Evolutionary conservation across 2,888 invertebrate species (phyloP), one percentile per base, ranked within the genome.

Genomic region (Synanthedon andrenaeformis): DNA sequence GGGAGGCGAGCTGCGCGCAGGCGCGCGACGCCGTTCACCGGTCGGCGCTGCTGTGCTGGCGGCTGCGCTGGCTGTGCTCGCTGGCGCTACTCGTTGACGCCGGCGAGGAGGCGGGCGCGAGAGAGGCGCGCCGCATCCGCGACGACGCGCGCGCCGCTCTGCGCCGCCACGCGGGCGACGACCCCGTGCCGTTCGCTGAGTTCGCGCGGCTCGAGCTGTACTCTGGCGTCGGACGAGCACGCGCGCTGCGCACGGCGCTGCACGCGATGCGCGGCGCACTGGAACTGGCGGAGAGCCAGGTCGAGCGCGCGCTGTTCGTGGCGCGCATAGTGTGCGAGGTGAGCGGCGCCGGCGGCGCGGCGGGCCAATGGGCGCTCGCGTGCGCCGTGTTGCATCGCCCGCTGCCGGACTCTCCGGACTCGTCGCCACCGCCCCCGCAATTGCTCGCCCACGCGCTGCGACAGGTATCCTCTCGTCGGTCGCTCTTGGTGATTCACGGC

Each of bases 51-150:
- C 62, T 74, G 61, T 72, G 78, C 69, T 82, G 82, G 82, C 73
- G 80, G 2, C 68, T 81, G 69, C 79, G 82, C 58, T 77, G 76
- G 79, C 64, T 75, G 69, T 73, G 73, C 64, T 69, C 77, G 65
- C 70, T 73, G 55, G 55, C 62, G 59, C 58, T 67, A 60, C 65
- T 70, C 53, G 56, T 65, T 48, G 67, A 63, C 51, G 54, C 56
- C 41, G 56, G 56, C 53, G 56, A 45, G 56, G 49, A 67, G 58
- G 59, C 52, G 35, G 55, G 50, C 10, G 50, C 14, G 52, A 6
- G 23, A 23, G 69, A 62, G 62, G 64, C 62, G 59, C 60, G 62
- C 49, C 61, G 67, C 5, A 55, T 67, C 56, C 63, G 63, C 19
- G 54, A 51, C 41, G 62, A 54, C 57, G 70, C 71, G 51, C 66